Percentiles rank a stretch among this genome's conserved stretches.
phyloP scores from a whole-genome alignment of 2,888 invertebrate genomes.

The Amphipoea lucens region DNA sequence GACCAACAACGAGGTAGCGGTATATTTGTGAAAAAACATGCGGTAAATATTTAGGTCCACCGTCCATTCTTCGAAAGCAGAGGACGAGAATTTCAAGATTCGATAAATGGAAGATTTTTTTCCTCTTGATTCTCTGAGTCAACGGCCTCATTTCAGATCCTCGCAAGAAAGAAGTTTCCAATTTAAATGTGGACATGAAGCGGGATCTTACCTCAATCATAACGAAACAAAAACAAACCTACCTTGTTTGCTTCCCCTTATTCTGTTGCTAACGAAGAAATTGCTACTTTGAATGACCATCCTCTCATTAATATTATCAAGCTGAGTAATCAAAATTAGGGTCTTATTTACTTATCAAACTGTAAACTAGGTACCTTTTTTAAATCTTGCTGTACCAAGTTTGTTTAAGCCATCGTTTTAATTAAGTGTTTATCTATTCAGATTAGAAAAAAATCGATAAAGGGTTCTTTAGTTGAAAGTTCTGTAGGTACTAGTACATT shows the following conservation, averaged over 20 bases:
- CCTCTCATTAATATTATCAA: conserved; percentile 61
- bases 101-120: conserved; percentile 78
- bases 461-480: not conserved
- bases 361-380: not conserved
- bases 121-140: conserved; percentile 75
- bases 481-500: not conserved
- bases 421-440: not conserved
- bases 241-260: conserved; percentile 52
- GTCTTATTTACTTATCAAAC: conserved; percentile 46
- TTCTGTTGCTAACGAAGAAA: conserved; percentile 51
- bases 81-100: conserved; percentile 79
- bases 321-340: conserved; percentile 60
- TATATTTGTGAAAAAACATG: conserved; percentile 73
- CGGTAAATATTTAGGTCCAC: conserved; percentile 68
- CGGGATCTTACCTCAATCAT: conserved; percentile 39
- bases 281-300: conserved; percentile 50
- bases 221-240: conserved; percentile 61
- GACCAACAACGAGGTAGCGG: conserved; percentile 79
- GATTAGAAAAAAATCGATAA: not conserved
- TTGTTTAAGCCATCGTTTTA: conserved; percentile 3
- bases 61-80: conserved; percentile 80
- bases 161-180: conserved; percentile 39
- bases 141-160: conserved; percentile 70
- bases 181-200: conserved; percentile 59
- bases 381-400: not conserved